These are phyloP conservation scores for Lacerta agilis DNA, from an alignment of 2,797 vertebrate genomes.

Conservation along the genomic window DNA sequence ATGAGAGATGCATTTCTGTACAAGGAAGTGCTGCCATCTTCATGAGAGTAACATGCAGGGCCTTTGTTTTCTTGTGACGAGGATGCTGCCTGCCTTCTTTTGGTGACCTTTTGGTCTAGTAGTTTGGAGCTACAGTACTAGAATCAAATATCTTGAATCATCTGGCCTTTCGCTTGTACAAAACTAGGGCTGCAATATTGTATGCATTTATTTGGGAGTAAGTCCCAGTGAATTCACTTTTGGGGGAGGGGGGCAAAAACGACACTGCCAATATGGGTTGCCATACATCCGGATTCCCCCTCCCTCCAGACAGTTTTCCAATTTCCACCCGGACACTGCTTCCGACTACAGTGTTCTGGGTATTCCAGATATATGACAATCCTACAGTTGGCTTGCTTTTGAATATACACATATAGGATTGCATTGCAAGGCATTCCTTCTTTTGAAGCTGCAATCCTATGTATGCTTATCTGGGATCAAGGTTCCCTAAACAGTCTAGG, in stretches of 20 bases:
- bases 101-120: background rate
- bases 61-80: background rate
- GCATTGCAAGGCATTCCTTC: too few relatives aligned
- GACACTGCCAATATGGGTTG: too few relatives aligned
- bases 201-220: background rate
- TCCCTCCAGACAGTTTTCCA: too few relatives aligned
- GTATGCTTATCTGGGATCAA: background rate
- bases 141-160: background rate
- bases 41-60: background rate
- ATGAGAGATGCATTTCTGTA: background rate
- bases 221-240: background rate
- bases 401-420: background rate
- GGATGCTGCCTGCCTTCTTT: background rate
- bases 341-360: too few relatives aligned
- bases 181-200: background rate
- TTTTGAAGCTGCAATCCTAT: background rate
- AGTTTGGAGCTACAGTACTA: background rate
- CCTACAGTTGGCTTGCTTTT: too few relatives aligned
- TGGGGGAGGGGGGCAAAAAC: too few relatives aligned
- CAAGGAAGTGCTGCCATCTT: background rate
- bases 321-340: too few relatives aligned
- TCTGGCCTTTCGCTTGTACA: background rate
- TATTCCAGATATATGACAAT: too few relatives aligned
- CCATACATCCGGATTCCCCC: too few relatives aligned
- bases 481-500: background rate